Conservation (phyloP, 2,113 vertebrate species). For the Struthidea cinerea region DNA sequence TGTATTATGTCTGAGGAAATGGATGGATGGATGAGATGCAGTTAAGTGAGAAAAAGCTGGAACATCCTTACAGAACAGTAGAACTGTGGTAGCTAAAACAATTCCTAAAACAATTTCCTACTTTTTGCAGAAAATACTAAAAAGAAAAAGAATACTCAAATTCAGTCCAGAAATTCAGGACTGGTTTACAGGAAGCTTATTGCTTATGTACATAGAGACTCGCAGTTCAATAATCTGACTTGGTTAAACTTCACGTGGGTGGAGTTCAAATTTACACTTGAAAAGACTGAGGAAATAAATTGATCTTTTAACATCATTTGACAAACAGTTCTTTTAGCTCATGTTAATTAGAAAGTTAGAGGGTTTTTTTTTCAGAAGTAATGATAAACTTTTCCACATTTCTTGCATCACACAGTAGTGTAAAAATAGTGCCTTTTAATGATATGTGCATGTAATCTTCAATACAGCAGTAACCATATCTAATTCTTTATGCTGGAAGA, state of each 20-base stretch:
- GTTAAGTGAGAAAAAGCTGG: background rate
- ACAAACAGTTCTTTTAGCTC: background rate
- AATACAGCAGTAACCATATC: background rate
- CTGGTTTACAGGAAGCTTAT: background rate
- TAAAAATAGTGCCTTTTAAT: background rate
- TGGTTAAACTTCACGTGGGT: background rate
- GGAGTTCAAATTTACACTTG: background rate
- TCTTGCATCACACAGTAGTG: background rate
- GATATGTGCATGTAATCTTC: background rate
- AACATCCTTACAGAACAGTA: background rate
- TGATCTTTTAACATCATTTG: background rate
- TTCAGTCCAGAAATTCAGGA: background rate
- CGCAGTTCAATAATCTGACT: background rate
- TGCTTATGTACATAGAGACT: background rate
- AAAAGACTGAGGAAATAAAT: background rate
- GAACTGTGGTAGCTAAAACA: background rate
- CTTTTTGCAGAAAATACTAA: background rate
- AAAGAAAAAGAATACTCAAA: background rate
- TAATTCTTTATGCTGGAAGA: background rate
- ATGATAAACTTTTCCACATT: background rate
- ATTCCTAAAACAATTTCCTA: background rate
- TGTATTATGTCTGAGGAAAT: background rate
- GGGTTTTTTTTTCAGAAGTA: background rate
- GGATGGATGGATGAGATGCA: background rate
- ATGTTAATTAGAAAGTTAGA: background rate